These are phyloP conservation scores for Limnephilus rhombicus DNA, from an alignment of 2,888 invertebrate species.

Conservation along the genomic window DNA sequence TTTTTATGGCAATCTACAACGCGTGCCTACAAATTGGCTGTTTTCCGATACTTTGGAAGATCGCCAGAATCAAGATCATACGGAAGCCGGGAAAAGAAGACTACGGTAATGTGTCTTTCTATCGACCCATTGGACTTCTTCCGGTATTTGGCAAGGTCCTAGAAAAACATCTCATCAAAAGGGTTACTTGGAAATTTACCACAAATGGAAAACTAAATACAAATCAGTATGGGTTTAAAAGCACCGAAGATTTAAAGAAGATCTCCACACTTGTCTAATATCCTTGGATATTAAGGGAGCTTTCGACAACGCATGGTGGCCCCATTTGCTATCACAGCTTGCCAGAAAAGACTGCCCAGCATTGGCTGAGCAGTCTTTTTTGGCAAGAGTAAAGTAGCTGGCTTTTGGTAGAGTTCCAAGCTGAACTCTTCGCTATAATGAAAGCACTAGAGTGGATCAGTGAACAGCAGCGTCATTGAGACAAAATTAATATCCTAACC, in stretches of 20 bases:
- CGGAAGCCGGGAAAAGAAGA: neutral
- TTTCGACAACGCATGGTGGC: neutral
- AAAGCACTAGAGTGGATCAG: slow-evolving; percentile 23
- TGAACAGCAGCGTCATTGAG: neutral
- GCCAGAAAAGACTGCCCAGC: neutral
- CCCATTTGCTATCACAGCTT: neutral
- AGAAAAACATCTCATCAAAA: no score
- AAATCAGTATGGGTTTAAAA: neutral
- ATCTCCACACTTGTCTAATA: neutral
- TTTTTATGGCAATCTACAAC: neutral
- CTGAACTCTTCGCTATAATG: slow-evolving; percentile 48
- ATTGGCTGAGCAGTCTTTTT: no score
- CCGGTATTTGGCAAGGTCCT: no score
- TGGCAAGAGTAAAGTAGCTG: no score
- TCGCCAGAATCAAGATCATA: no score
- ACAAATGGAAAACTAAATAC: no score
- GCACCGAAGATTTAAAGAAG: neutral
- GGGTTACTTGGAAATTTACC: no score
- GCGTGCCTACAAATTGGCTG: no score
- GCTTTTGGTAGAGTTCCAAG: no score
- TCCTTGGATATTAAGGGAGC: neutral
- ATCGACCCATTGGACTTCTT: no score
- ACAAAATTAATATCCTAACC: neutral
- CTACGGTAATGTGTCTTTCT: neutral
- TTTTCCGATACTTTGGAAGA: no score